Evolutionary conservation across 2,113 vertebrate genomes (phyloP).

Genomic region (Serinus canaria): DNA sequence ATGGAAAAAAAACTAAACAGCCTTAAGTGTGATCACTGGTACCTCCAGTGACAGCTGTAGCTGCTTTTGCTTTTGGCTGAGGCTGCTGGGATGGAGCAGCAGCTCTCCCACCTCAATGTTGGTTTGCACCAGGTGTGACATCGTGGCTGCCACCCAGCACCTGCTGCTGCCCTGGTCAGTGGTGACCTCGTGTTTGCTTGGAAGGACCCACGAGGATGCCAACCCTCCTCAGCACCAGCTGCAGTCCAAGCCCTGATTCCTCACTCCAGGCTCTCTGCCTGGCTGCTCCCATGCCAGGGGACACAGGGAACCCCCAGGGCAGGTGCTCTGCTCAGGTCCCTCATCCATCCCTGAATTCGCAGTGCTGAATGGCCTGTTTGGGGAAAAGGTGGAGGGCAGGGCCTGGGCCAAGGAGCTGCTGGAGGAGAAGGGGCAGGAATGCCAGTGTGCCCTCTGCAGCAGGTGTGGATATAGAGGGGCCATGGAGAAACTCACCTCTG

Average conservation of each 20-base stretch:
- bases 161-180: background rate
- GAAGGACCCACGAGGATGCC: background rate
- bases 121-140: background rate
- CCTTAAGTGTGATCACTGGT: background rate
- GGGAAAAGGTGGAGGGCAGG: background rate
- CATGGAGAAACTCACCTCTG: fast-evolving
- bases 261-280: background rate
- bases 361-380: fast-evolving
- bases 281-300: background rate
- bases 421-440: background rate
- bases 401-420: background rate
- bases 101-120: background rate
- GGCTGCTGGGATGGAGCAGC: background rate
- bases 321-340: background rate
- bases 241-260: background rate
- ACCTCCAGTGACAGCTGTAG: background rate
- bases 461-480: background rate
- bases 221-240: background rate
- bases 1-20: background rate
- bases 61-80: background rate
- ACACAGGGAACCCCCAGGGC: fast-evolving
- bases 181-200: background rate
- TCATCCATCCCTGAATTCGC: fast-evolving
- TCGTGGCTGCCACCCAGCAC: background rate
- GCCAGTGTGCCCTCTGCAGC: background rate